Evolutionary conservation across 2,113 vertebrate genomes (phyloP).

Genomic region (Petaurus breviceps): DNA sequence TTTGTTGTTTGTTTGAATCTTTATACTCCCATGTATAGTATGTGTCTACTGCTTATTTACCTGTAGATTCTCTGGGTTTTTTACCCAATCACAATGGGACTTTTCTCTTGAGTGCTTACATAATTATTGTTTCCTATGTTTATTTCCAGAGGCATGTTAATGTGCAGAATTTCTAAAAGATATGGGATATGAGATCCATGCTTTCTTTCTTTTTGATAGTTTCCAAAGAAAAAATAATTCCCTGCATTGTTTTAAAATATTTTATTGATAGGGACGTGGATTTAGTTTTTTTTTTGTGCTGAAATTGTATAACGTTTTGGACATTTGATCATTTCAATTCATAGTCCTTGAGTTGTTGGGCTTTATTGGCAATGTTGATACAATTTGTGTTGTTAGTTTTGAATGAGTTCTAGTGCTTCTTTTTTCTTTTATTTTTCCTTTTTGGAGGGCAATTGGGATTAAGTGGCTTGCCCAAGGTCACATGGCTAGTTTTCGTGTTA

Average conservation of each 20-base stretch:
- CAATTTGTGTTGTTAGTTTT: conserved; percentile 7
- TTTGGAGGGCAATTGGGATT: no score
- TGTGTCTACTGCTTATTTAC: conserved; percentile 25
- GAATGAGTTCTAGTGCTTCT: background rate
- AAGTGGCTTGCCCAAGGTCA: no score
- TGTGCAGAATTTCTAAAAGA: conserved; percentile 11
- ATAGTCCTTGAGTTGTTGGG: background rate
- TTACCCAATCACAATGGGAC: conserved; percentile 27
- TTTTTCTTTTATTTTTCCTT: no score
- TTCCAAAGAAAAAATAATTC: conserved; percentile 21
- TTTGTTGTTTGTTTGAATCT: conserved; percentile 34
- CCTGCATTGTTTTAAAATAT: background rate
- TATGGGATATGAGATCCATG: background rate
- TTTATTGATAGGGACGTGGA: background rate
- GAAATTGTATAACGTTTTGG: conserved; percentile 26
- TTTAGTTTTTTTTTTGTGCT: conserved; percentile 5
- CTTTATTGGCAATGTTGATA: background rate
- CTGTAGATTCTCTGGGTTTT: conserved; percentile 54
- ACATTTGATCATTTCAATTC: background rate
- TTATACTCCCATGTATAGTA: conserved; percentile 8
- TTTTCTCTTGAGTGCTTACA: conserved; percentile 51
- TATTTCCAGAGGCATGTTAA: conserved; percentile 59
- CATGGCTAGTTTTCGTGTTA: no score
- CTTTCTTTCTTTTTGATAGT: conserved; percentile 15
- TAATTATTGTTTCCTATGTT: conserved; percentile 52